Evolutionary conservation across 2,888 invertebrate species (phyloP).

Genomic region (Cephonodes hylas): DNA sequence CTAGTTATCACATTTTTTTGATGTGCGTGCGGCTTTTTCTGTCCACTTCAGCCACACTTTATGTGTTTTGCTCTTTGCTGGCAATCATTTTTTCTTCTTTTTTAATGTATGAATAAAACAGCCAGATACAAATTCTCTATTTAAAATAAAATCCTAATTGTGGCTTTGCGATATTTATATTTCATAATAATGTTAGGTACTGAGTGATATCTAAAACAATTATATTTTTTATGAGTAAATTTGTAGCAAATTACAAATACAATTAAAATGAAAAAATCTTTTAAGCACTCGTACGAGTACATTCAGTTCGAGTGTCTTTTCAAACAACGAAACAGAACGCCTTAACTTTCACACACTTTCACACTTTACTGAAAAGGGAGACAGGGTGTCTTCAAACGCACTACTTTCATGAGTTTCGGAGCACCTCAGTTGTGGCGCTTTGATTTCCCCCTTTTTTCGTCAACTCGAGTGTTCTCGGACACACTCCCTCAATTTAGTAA

Average conservation of each 20-base stretch:
- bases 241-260: too few species aligned
- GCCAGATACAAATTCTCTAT: too few species aligned
- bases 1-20: conserved; percentile 76
- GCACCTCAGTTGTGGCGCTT: conserved; percentile 49
- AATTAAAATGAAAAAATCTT: too few species aligned
- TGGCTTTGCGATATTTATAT: too few species aligned
- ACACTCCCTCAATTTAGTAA: conserved; percentile 70
- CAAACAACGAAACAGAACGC: neutral
- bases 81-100: neutral
- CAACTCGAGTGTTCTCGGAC: conserved; percentile 52
- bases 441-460: conserved; percentile 59
- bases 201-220: too few species aligned
- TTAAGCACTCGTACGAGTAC: too few species aligned
- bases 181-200: too few species aligned
- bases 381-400: neutral
- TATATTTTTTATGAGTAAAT: too few species aligned
- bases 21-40: conserved; percentile 64
- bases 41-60: conserved; percentile 34
- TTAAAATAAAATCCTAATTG: too few species aligned
- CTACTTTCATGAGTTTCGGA: conserved; percentile 13
- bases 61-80: conserved; percentile 16
- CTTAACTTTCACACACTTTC: neutral
- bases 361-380: neutral
- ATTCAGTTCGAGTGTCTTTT: neutral
- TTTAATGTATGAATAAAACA: neutral